These are phyloP conservation scores for Patiria miniata DNA, from an alignment of 35 echinoderm and acorn worm species.

Conservation along the genomic window DNA sequence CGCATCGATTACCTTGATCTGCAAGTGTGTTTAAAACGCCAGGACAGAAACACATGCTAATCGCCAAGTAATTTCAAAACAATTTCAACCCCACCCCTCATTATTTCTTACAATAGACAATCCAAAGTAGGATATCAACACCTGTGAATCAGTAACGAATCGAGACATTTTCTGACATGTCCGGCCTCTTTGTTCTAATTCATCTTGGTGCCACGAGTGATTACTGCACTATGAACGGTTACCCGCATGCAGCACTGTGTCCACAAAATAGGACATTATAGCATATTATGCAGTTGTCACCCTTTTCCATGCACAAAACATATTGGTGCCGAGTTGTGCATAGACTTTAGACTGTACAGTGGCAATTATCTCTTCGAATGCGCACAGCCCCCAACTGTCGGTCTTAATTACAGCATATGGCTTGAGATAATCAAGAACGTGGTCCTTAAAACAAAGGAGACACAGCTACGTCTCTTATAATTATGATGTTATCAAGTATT, in stretches of 20 bases:
- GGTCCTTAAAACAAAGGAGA: constrained; percentile 17
- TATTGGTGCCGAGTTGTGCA: no score
- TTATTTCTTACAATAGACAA: constrained; percentile 1
- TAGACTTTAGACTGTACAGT: no score
- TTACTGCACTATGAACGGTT: background rate
- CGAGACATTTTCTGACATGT: background rate
- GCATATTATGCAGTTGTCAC: no score
- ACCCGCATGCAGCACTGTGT: no score
- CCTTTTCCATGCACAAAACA: no score
- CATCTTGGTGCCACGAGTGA: background rate
- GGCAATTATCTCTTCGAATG: no score
- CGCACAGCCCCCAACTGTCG: background rate
- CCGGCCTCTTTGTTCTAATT: background rate
- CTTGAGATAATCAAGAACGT: background rate
- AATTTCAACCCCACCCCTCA: constrained; percentile 1
- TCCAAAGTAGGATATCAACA: background rate
- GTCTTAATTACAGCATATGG: background rate
- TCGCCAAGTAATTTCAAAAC: background rate
- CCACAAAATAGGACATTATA: no score
- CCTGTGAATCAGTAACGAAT: background rate
- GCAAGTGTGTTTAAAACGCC: no score
- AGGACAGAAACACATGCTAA: no score
- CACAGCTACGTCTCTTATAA: background rate
- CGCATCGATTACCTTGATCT: no score
- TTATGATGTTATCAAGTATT: constrained; percentile 3